These are phyloP conservation scores for Cactoblastis cactorum DNA, from an alignment of 2,888 invertebrate genomes.

Conservation along the genomic window DNA sequence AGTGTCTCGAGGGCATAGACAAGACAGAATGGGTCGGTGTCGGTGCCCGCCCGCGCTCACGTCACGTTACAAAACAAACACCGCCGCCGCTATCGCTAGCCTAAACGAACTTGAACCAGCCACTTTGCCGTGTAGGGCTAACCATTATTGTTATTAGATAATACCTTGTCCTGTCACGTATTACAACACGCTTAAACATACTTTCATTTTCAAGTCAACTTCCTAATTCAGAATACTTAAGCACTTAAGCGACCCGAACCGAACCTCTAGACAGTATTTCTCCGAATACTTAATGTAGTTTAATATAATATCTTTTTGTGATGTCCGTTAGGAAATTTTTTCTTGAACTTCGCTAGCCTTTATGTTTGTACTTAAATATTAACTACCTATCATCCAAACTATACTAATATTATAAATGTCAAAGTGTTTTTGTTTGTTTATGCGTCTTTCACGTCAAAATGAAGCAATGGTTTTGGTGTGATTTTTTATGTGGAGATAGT, in stretches of 20 bases:
- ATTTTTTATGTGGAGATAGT: no score
- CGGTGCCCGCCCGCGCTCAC: slow-evolving; percentile 59
- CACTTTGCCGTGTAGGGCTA: slow-evolving; percentile 43
- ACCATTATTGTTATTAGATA: slow-evolving; percentile 34
- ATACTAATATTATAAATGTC: no score
- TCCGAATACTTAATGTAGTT: no score
- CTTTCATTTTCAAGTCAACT: slow-evolving; percentile 38
- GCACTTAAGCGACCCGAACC: not conserved
- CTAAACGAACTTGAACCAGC: slow-evolving; percentile 56
- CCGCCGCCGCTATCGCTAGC: slow-evolving; percentile 46
- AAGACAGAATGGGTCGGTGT: slow-evolving; percentile 31
- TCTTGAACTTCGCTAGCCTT: not conserved
- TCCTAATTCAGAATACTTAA: not conserved
- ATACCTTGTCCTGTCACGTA: slow-evolving; percentile 46
- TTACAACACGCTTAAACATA: slow-evolving; percentile 23
- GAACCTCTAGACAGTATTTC: no score
- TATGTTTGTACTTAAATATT: not conserved
- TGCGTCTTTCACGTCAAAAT: no score
- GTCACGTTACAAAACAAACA: slow-evolving; percentile 65
- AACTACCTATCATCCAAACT: no score
- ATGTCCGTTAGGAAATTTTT: no score
- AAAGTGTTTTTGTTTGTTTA: no score
- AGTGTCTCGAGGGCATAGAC: slow-evolving; percentile 14
- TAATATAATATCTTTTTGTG: no score
- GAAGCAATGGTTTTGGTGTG: no score